These are phyloP conservation scores for Vannuccia rotundouncinata DNA, from an alignment of 2,888 invertebrate genomes.

Conservation along the genomic window DNA sequence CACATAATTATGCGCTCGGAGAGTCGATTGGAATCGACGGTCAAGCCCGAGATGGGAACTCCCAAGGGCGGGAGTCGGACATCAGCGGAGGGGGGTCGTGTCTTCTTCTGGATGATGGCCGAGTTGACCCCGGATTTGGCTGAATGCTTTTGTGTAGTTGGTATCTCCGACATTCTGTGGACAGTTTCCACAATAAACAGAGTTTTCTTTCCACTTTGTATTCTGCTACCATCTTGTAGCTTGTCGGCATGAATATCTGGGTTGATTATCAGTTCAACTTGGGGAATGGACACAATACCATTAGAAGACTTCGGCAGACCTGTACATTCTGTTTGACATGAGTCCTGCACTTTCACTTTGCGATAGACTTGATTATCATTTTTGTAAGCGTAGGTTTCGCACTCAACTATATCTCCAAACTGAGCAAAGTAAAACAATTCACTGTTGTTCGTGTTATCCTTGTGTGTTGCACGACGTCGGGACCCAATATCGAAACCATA, in stretches of 20 bases:
- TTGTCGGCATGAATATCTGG: not conserved
- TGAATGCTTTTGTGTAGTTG: not conserved
- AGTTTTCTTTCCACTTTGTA: not conserved
- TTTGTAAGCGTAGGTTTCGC: not conserved
- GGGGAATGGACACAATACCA: not conserved
- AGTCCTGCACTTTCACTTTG: not conserved
- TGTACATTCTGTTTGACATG: not conserved
- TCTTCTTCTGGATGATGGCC: not conserved
- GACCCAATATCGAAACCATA: not conserved
- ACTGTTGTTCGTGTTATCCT: not conserved
- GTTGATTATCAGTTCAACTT: not conserved
- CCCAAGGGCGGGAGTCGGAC: constrained; percentile 16
- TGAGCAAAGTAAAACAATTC: not conserved
- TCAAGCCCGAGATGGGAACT: not conserved
- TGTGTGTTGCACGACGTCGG: not conserved
- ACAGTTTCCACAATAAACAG: not conserved
- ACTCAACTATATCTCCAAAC: not conserved
- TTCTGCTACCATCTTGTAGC: not conserved
- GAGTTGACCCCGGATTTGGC: not conserved
- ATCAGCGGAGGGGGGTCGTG: not conserved
- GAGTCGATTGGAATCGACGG: not conserved
- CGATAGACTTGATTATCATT: not conserved
- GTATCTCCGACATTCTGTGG: not conserved
- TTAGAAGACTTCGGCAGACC: not conserved
- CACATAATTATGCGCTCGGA: not conserved